Evolutionary conservation across 1,140 invertebrate species (phyloP), one percentile per base, ranked within the genome.

Genomic region (Drosophila burlai): DNA sequence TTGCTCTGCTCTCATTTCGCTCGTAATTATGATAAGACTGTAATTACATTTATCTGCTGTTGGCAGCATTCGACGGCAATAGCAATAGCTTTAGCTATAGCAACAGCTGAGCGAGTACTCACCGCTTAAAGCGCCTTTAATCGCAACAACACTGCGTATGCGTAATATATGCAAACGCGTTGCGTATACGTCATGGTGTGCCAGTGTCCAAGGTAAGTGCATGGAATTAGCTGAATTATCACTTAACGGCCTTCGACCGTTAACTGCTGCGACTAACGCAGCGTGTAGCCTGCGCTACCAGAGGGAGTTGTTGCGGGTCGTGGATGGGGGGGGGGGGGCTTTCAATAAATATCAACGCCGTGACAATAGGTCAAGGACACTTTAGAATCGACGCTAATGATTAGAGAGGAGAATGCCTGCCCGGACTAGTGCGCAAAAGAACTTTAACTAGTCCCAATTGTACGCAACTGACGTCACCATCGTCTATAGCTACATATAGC

Each of bases 1-100:
- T 52, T 58, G 54, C 54, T 62, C 61, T 79, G 50, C 45, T 57
- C 80, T 64, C 65, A 75, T 71, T 81, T 89, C 29, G 43, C 73
- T 84, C 77, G 63, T 81, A 81, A 87, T 89, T 89, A 89, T 90
- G 85, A 89, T 90, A 90, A 82, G 86, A 76, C 86, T 71, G 79
- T 85, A 91, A 91, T 90, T 91, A 91, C 87, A 80, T 86, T 90
- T 90, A 90, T 91, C 86, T 90, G 82, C 78, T 80, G 76, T 62
- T 81, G 66, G 47, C 85, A 89, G 85, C 69, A 64, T 65, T 75
- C 60, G 59, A 64, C 49, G 61, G 58, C 63, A 68, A 40, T 55
- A 18, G 50, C 49, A 18, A 52, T 21, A 36, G 31, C n/a, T 1
- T 38, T 21, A 36, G 50, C n/a, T 2, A 55, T 55, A 63, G 29